phyloP scores from a whole-genome alignment of 2,113 vertebrate genomes.

The Psittacula cyanocephala region DNA sequence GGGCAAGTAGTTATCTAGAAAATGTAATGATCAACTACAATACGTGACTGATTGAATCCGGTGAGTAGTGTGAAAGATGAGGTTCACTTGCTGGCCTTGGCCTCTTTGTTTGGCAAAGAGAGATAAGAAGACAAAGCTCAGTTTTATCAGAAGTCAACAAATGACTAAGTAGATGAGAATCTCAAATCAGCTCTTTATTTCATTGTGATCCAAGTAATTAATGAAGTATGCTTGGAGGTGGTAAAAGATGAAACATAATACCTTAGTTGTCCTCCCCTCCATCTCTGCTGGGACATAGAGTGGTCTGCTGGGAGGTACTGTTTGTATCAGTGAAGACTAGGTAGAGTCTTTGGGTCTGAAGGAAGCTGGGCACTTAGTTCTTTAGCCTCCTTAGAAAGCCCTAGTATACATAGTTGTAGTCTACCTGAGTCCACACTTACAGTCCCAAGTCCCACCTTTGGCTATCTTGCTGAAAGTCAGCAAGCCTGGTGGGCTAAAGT shows the following conservation, averaged over 20 bases:
- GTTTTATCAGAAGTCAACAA: slow-evolving; percentile 49
- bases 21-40: slow-evolving; percentile 64
- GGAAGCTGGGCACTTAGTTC: not conserved
- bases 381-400: not conserved
- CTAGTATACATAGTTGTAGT: not conserved
- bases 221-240: not conserved
- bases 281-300: not conserved
- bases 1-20: slow-evolving; percentile 4
- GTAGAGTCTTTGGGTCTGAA: not conserved
- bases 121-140: slow-evolving; percentile 60
- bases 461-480: not conserved
- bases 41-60: slow-evolving; percentile 59
- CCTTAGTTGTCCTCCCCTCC: not conserved
- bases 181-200: slow-evolving; percentile 10
- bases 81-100: slow-evolving; percentile 61
- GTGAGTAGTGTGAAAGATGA: slow-evolving; percentile 41
- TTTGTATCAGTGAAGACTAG: not conserved
- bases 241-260: not conserved
- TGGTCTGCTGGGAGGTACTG: not conserved
- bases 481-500: not conserved
- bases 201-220: not conserved
- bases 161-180: slow-evolving; percentile 3
- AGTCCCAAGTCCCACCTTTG: not conserved
- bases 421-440: not conserved
- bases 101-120: slow-evolving; percentile 41